A percentile compares a stretch with the other conserved stretches of the same genome.
phyloP scores from a whole-genome alignment of 2,113 vertebrate genomes.

The Hydropotes inermis region DNA sequence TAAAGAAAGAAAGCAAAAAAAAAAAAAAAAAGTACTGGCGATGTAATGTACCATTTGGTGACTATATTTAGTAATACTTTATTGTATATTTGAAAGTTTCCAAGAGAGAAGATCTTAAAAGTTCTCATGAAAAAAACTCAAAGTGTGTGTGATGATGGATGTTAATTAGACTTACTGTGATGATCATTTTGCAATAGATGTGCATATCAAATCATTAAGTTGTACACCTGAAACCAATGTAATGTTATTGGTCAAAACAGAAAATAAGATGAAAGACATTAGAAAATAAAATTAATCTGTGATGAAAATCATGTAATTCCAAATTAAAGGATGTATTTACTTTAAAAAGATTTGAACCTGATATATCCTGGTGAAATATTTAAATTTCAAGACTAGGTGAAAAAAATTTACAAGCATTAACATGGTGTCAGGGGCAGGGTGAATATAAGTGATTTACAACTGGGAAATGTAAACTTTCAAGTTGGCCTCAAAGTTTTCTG shows the following conservation, averaged over 20 bases:
- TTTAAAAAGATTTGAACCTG: background rate
- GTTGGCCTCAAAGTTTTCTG: background rate
- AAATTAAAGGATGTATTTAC: background rate
- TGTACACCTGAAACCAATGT: background rate
- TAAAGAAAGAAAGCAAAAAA: background rate
- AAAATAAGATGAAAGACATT: background rate
- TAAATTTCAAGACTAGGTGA: background rate
- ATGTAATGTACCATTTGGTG: background rate
- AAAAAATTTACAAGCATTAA: background rate
- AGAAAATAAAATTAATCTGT: background rate
- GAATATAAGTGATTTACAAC: background rate
- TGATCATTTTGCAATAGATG: background rate
- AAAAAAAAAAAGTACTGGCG: background rate
- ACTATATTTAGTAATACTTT: background rate
- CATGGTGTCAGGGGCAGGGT: fast-evolving
- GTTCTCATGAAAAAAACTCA: background rate
- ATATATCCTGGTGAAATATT: background rate
- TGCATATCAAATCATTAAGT: background rate
- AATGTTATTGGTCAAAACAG: background rate
- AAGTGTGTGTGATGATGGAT: background rate
- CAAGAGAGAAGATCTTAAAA: background rate
- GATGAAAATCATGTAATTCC: background rate
- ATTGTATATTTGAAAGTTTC: background rate
- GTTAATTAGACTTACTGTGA: background rate
- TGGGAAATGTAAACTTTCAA: background rate